Percentiles rank a stretch among this genome's conserved stretches.
These are phyloP conservation scores for Diacarnus erythraeanus DNA, from an alignment of 37 sponge, comb jelly and placozoan genomes.

Conservation along the genomic window DNA sequence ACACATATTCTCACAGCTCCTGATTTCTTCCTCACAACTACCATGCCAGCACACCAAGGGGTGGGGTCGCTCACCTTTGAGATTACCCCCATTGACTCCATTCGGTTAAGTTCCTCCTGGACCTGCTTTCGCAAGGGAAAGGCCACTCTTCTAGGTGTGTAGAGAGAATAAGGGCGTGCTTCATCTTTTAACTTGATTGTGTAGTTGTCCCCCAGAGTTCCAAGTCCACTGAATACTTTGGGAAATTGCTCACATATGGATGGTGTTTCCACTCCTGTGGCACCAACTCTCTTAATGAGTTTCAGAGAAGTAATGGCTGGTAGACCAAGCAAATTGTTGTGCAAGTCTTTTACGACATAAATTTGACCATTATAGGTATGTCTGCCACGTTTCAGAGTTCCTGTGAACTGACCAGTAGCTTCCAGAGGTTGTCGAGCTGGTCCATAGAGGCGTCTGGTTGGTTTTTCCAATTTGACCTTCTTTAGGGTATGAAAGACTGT, in stretches of 20 bases:
- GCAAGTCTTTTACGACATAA: slow-evolving; percentile 37
- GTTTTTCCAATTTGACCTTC: neutral
- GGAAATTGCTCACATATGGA: slow-evolving; percentile 6
- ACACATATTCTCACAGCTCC: slow-evolving; percentile 33
- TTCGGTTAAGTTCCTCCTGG: slow-evolving; percentile 21
- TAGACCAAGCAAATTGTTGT: slow-evolving; percentile 44
- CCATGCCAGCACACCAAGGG: slow-evolving; percentile 56
- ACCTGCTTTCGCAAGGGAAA: slow-evolving; percentile 29
- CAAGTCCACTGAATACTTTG: slow-evolving; percentile 40
- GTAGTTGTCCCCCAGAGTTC: slow-evolving; percentile 30
- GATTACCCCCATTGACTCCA: slow-evolving; percentile 45
- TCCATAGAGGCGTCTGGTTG: slow-evolving; percentile 48
- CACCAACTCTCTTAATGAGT: slow-evolving; percentile 16
- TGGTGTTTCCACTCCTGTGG: neutral
- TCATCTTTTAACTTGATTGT: slow-evolving; percentile 33
- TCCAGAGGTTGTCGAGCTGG: slow-evolving; percentile 24
- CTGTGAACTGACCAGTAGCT: slow-evolving; percentile 31
- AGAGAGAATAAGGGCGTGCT: slow-evolving; percentile 28
- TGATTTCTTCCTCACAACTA: slow-evolving; percentile 40
- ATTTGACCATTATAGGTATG: neutral
- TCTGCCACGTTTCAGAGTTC: neutral
- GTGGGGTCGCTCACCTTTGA: slow-evolving; percentile 29
- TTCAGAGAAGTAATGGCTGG: slow-evolving; percentile 46
- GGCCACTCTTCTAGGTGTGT: slow-evolving; percentile 25
- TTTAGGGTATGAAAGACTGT: slow-evolving; percentile 26